Base-by-base conservation (phyloP, 2,113 vertebrate genomes). In the Promerops cafer region DNA sequence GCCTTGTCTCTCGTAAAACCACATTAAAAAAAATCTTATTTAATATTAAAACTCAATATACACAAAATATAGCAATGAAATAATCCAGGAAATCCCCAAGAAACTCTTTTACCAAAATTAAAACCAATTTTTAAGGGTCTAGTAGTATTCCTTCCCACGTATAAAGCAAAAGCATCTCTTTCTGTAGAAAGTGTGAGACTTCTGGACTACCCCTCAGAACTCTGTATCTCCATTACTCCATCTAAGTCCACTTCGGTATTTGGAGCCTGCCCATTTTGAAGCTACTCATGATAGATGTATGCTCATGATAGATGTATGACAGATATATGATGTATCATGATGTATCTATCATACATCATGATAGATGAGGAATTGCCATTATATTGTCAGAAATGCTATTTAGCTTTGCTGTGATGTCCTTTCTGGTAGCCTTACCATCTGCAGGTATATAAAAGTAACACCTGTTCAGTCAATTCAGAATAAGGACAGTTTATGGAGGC, bases 381-480 rank as follows among this genome's bases (percentile, higher is more conserved):
- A 40, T 44, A 39, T 53, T 94, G 27, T 82, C 81, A 76, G 37
- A 87, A 94, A 39, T 28, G 14, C 68, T 87, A 15, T 75, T 96
- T 63, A 76, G 50, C 37, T 94, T 85, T 83, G 45, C 40, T 94
- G 80, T 69, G 70, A 74, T 90, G 59, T 84, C 72, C 63, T 45
- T 89, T 94, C 82, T 94, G 57, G 61, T 65, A 76, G 42, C 44
- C 42, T 94, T 66, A 39, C 89, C 92, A 92, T 94, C 95, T 96
- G 94, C 84, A 94, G 69, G 27, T 72, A 18, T 84, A 54, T 91
- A 85, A 90, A 93, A 79, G 21, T 40, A 90, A 89, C 91, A 97
- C 77, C 91, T 94, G 87, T 45, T 94, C 59, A 70, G 11, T 57
- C 35, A 91, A 90, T 89, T 89, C 42, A 61, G 60, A 79, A 66